Conservation (phyloP, 1,140 invertebrate species). For the Odontomachus brunneus region DNA sequence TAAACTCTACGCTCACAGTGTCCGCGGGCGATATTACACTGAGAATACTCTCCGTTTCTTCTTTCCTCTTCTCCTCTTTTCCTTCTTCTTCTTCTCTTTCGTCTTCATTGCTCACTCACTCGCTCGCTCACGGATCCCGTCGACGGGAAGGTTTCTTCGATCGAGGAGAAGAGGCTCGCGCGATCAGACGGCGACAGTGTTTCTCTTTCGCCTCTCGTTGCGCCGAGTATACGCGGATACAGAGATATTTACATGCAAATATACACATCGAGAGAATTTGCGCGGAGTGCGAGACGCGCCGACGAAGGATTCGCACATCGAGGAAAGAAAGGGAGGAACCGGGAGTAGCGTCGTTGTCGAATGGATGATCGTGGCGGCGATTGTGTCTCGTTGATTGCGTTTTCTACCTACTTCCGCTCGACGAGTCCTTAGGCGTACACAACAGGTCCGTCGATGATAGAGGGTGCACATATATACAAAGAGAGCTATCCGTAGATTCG, state of each 20-base stretch:
- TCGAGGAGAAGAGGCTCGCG: too few relatives aligned
- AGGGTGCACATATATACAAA: constrained; percentile 25
- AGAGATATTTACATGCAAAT: constrained; percentile 66
- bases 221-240: neutral
- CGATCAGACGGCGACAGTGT: constrained; percentile 1
- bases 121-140: too few relatives aligned
- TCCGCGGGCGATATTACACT: constrained; percentile 26
- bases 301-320: constrained; percentile 13
- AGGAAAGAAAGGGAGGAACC: neutral
- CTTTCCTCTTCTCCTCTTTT: neutral
- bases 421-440: constrained; percentile 17
- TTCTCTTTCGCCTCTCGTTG: too few relatives aligned
- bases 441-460: constrained; percentile 9
- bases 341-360: constrained; percentile 12
- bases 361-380: neutral
- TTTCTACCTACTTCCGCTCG: neutral
- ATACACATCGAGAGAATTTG: constrained; percentile 56
- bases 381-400: neutral
- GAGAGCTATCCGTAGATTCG: neutral
- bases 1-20: constrained; percentile 29
- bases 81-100: too few relatives aligned
- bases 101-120: neutral
- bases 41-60: neutral
- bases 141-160: too few relatives aligned
- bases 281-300: neutral